A percentile compares a stretch with the other conserved stretches of the same genome.
Evolutionary conservation across 2,888 invertebrate species (phyloP).

Genomic region (Apodemia duryi): DNA sequence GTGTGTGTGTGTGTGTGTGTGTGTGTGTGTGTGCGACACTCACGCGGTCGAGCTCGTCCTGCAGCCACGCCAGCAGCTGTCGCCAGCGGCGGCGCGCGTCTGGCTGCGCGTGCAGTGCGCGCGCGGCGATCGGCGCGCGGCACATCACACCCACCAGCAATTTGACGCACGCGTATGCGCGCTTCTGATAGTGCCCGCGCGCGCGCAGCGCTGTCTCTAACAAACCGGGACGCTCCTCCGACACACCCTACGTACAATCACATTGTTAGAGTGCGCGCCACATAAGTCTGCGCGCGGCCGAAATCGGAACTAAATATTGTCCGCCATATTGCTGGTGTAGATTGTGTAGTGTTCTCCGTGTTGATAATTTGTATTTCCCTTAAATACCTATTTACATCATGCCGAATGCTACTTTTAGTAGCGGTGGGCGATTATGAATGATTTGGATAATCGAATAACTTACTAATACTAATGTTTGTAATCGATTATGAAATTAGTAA

Average conservation of each 20-base stretch:
- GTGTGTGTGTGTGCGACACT: constrained; percentile 22
- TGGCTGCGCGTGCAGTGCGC: constrained; percentile 87
- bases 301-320: too few species aligned
- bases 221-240: constrained; percentile 89
- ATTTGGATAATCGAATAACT: too few species aligned
- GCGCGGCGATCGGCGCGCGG: constrained; percentile 88
- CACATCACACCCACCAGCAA: constrained; percentile 94
- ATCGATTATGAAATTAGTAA: too few species aligned
- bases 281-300: too few species aligned
- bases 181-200: constrained; percentile 96
- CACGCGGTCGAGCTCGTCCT: constrained; percentile 93
- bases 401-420: too few species aligned
- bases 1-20: background rate
- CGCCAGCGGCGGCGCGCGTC: constrained; percentile 93
- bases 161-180: constrained; percentile 98
- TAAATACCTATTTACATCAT: too few species aligned
- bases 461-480: too few species aligned
- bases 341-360: too few species aligned
- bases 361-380: too few species aligned
- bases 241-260: constrained; percentile 52
- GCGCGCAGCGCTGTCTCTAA: constrained; percentile 95
- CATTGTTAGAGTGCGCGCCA: too few species aligned
- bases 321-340: too few species aligned
- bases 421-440: too few species aligned
- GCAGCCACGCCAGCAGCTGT: constrained; percentile 94